Conservation (phyloP, 2,888 invertebrate genomes). For the Polymixis flavicincta region DNA sequence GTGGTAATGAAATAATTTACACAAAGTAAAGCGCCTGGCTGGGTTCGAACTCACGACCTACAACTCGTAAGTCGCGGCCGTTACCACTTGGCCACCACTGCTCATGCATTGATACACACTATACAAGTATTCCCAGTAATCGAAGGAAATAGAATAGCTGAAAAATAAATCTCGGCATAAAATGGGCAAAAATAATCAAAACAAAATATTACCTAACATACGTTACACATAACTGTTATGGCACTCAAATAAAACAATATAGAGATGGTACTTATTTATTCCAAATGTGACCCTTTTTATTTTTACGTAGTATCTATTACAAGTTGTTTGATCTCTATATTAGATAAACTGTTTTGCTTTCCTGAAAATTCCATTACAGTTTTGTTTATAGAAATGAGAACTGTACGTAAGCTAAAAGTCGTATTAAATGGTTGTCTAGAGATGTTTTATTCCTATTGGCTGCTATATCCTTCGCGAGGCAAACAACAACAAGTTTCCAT, state of each 20-base stretch:
- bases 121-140: neutral
- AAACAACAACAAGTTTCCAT: conserved; percentile 40
- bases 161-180: neutral
- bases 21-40: too few species aligned
- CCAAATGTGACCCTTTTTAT: conserved; percentile 47
- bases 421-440: conserved; percentile 29
- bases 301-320: conserved; percentile 38
- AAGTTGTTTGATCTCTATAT: conserved; percentile 50
- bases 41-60: too few species aligned
- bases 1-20: too few species aligned
- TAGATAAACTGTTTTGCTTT: conserved; percentile 44
- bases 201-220: neutral
- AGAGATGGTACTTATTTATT: conserved; percentile 34
- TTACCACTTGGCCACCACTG: too few species aligned
- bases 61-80: too few species aligned
- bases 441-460: conserved; percentile 34
- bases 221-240: neutral
- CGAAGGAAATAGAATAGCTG: neutral
- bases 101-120: too few species aligned
- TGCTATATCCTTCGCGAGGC: conserved; percentile 35
- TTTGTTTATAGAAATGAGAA: conserved; percentile 40
- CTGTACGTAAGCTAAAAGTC: conserved; percentile 6
- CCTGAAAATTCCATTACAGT: conserved; percentile 11
- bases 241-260: conserved; percentile 33
- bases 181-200: neutral